Conservation (phyloP, 2,888 invertebrate species). For the Melanargia galathea region DNA sequence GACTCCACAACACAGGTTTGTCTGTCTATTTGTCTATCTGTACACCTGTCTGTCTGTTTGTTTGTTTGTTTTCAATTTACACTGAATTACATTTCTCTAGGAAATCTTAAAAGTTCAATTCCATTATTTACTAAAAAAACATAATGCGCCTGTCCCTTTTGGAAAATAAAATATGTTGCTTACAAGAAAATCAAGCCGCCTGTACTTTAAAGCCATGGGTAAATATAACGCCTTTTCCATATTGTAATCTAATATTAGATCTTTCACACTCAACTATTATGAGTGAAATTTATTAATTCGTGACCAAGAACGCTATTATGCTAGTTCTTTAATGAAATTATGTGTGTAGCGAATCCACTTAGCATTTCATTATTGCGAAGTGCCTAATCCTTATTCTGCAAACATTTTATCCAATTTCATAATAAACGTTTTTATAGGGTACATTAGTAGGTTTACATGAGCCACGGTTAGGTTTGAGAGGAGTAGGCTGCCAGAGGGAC, state of each 20-base stretch:
- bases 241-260: conserved; percentile 32
- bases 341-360: neutral
- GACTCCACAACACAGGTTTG: no score
- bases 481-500: no score
- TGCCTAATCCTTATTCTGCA: neutral
- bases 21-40: no score
- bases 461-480: no score
- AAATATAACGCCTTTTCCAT: conserved; percentile 14
- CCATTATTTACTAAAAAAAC: neutral
- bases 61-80: no score
- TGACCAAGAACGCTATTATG: conserved; percentile 24
- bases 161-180: neutral
- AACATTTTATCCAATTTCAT: neutral
- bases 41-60: no score
- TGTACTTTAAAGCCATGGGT: neutral
- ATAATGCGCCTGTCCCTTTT: neutral
- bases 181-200: neutral
- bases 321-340: neutral
- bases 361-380: neutral
- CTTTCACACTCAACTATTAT: conserved; percentile 30
- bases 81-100: no score
- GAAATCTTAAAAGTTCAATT: neutral
- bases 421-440: no score
- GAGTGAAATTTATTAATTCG: conserved; percentile 39
- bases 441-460: no score